A percentile compares a stretch with the other conserved stretches of the same genome.
These are phyloP conservation scores for Heteromormyrus szaboi DNA, from an alignment of 2,797 vertebrate genomes.

Conservation along the genomic window DNA sequence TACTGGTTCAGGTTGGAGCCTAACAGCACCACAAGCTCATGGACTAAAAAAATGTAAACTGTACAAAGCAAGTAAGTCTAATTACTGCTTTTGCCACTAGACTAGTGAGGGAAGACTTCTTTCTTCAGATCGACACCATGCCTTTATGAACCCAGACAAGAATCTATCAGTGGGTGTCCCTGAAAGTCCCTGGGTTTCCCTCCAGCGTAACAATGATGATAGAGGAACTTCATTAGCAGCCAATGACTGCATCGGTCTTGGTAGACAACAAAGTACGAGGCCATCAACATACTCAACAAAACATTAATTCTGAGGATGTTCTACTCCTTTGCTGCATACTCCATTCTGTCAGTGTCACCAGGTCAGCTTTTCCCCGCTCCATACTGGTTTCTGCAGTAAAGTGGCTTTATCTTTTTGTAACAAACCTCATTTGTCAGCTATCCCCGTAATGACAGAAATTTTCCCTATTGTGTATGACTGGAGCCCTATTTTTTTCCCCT, in stretches of 20 bases:
- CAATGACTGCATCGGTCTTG: not conserved
- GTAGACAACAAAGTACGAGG: not conserved
- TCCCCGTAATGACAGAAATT: not conserved
- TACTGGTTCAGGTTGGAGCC: not conserved
- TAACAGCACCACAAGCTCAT: not conserved
- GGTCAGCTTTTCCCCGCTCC: not conserved
- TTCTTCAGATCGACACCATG: not conserved
- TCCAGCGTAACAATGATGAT: not conserved
- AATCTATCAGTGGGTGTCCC: not conserved
- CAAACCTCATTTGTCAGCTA: slow-evolving; percentile 13
- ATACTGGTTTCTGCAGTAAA: not conserved
- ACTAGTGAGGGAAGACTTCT: not conserved
- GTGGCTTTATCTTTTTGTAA: not conserved
- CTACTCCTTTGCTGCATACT: not conserved
- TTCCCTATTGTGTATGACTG: not conserved
- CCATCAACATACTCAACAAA: slow-evolving; percentile 1
- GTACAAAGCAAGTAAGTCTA: not conserved
- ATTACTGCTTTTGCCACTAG: not conserved
- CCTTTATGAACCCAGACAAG: not conserved
- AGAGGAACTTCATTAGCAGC: not conserved
- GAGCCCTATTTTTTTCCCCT: not conserved
- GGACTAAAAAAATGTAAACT: not conserved
- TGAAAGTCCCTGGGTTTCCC: not conserved
- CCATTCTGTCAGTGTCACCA: not conserved
- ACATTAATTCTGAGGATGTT: not conserved